phyloP scores from a whole-genome alignment of 2,113 vertebrate species.

The Misgurnus mizolepis region DNA sequence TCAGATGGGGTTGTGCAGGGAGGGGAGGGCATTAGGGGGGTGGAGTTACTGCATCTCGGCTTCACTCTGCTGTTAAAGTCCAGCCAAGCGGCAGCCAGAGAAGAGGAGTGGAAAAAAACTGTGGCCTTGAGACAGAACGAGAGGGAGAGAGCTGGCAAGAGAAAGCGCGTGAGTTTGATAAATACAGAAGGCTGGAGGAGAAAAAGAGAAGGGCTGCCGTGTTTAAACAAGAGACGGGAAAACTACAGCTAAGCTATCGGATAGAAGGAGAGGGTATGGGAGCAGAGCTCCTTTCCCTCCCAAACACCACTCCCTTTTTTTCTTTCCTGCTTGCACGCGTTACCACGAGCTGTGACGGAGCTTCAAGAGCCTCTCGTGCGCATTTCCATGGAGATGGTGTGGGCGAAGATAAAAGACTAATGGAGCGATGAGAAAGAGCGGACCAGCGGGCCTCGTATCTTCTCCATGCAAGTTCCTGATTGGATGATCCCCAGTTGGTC shows the following conservation, averaged over 20 bases:
- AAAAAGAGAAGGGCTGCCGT: slow-evolving; percentile 55
- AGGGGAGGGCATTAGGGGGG: slow-evolving; percentile 31
- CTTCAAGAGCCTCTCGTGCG: slow-evolving; percentile 19
- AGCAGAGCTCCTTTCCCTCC: slow-evolving; percentile 61
- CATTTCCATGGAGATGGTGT: slow-evolving; percentile 39
- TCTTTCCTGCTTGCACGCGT: not conserved
- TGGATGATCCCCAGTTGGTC: slow-evolving; percentile 6
- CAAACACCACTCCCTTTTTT: slow-evolving; percentile 43
- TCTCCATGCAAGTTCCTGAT: not conserved
- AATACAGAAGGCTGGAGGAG: slow-evolving; percentile 40
- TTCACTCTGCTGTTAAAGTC: slow-evolving; percentile 77
- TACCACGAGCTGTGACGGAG: slow-evolving; percentile 41
- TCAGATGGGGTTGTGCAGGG: slow-evolving; percentile 53
- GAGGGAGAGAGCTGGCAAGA: slow-evolving; percentile 43
- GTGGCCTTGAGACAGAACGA: slow-evolving; percentile 57
- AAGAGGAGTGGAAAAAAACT: slow-evolving; percentile 56
- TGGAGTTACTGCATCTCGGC: slow-evolving; percentile 71
- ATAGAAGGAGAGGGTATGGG: slow-evolving; percentile 62
- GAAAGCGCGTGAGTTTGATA: slow-evolving; percentile 49
- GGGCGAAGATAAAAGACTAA: slow-evolving; percentile 24
- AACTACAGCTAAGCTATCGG: slow-evolving; percentile 75
- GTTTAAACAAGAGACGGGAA: slow-evolving; percentile 75
- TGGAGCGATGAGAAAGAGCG: slow-evolving; percentile 3
- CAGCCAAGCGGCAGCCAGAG: slow-evolving; percentile 74
- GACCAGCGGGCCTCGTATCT: not conserved